Evolutionary conservation across 92 coral and sea anemone genomes (phyloP).

Genomic region (Plumapathes pennacea): DNA sequence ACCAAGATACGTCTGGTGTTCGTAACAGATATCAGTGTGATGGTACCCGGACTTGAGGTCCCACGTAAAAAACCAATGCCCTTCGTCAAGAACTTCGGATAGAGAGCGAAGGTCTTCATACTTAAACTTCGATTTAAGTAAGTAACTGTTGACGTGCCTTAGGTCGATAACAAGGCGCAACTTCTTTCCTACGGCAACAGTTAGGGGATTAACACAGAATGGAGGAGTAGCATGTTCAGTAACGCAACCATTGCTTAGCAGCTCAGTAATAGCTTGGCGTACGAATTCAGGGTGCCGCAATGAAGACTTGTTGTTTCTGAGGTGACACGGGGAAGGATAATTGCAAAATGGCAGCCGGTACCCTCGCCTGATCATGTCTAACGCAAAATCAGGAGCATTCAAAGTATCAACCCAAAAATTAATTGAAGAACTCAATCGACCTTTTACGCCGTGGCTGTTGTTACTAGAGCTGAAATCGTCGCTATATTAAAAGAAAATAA

Average conservation of each 20-base stretch:
- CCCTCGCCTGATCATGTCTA: conserved; percentile 30
- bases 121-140: conserved; percentile 35
- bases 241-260: conserved; percentile 31
- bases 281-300: conserved; percentile 22
- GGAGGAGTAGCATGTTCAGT: conserved; percentile 42
- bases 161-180: conserved; percentile 52
- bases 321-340: conserved; percentile 26
- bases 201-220: conserved; percentile 55
- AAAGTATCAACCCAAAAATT: conserved; percentile 31
- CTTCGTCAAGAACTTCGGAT: conserved; percentile 56
- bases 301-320: conserved; percentile 24
- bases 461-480: conserved; percentile 5
- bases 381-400: conserved; percentile 37
- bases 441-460: conserved; percentile 19
- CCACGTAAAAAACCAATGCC: conserved; percentile 64
- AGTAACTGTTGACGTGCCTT: conserved; percentile 30
- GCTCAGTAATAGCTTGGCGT: conserved; percentile 39
- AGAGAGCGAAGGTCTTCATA: conserved; percentile 57
- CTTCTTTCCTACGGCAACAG: conserved; percentile 66
- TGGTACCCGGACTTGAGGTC: conserved; percentile 69
- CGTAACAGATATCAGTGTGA: conserved; percentile 50
- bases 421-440: conserved; percentile 12
- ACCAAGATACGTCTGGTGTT: conserved; percentile 51
- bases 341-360: conserved; percentile 42
- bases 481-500: neutral